A percentile compares a stretch with the other conserved stretches of the same genome.
These are phyloP conservation scores for Taeniopygia guttata DNA, from an alignment of 2,797 vertebrate species.

Conservation along the genomic window DNA sequence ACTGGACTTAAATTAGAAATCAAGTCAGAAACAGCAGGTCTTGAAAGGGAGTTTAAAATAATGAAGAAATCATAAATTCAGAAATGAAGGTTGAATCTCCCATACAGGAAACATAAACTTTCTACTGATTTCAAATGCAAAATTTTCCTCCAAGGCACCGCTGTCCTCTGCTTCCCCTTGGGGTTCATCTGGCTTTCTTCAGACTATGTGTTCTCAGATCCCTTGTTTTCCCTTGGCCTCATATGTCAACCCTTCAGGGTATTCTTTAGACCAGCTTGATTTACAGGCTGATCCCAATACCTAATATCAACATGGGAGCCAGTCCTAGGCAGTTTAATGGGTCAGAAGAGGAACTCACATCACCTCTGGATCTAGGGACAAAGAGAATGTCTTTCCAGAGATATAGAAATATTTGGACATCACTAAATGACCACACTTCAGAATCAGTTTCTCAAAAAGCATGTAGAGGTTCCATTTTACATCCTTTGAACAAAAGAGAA, in stretches of 20 bases:
- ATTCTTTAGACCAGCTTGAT: neutral
- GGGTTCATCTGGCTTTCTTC: neutral
- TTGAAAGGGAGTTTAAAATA: neutral
- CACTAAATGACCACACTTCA: neutral
- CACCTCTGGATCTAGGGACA: neutral
- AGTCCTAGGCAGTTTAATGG: neutral
- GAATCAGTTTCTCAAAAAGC: neutral
- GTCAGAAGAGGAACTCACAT: neutral
- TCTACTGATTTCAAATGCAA: neutral
- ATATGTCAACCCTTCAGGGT: neutral
- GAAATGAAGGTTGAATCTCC: neutral
- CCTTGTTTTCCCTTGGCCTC: neutral
- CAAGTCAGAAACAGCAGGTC: neutral
- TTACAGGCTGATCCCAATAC: conserved; percentile 1
- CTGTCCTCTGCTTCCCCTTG: neutral
- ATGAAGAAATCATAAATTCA: neutral
- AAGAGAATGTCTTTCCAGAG: neutral
- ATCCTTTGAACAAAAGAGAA: neutral
- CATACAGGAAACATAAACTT: neutral
- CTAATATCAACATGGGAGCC: neutral
- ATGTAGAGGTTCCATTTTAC: neutral
- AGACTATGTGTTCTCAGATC: neutral
- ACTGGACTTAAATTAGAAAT: neutral
- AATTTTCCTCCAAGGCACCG: neutral
- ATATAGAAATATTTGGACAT: neutral